These are phyloP conservation scores for Charadrius vociferus DNA, from an alignment of 2,113 vertebrate genomes.

Conservation along the genomic window DNA sequence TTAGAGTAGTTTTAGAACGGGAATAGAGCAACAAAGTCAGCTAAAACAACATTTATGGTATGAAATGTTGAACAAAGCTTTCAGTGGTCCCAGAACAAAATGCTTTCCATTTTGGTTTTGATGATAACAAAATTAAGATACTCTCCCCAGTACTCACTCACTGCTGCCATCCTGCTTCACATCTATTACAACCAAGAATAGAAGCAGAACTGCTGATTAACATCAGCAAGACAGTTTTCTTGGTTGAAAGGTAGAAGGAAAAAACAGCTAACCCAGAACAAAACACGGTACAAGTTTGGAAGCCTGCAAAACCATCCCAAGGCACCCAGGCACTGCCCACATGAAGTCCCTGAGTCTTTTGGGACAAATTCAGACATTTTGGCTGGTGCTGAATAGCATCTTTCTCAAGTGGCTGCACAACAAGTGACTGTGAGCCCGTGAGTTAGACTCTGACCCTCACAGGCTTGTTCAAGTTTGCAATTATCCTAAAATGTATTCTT, in stretches of 20 bases:
- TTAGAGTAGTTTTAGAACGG: background rate
- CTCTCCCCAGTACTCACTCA: background rate
- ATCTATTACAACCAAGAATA: background rate
- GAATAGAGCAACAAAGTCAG: background rate
- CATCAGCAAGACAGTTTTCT: background rate
- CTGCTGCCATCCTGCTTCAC: background rate
- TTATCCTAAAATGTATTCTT: slow-evolving; percentile 29
- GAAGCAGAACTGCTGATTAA: background rate
- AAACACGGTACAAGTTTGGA: background rate
- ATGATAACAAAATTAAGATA: background rate
- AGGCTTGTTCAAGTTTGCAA: background rate
- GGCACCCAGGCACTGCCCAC: background rate
- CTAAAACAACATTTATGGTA: background rate
- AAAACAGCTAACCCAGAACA: background rate
- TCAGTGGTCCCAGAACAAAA: background rate
- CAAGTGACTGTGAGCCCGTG: background rate
- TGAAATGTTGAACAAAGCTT: background rate
- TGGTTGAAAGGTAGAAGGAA: background rate
- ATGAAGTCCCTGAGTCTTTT: accelerated
- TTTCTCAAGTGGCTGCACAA: background rate
- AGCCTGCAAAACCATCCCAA: background rate
- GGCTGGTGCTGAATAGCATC: background rate
- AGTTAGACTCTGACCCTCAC: background rate
- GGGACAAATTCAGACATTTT: background rate
- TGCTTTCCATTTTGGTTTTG: background rate